Evolutionary conservation across 2,888 invertebrate genomes (phyloP), one percentile per base, ranked within the genome.

Genomic region (Cheilosia urbana): DNA sequence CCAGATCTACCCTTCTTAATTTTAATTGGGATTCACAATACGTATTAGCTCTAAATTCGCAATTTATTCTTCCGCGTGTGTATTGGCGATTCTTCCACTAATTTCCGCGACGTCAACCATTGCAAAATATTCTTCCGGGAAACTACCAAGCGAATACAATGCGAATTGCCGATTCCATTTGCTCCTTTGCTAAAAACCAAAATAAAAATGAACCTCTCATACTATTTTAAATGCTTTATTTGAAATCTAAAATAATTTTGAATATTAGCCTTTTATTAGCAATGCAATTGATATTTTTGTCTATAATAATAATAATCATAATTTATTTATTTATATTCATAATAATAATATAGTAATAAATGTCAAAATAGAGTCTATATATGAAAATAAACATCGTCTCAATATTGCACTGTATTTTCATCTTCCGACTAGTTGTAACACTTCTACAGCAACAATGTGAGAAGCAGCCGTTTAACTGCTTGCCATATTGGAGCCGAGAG

Each of bases 161-260:
- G 27, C 27, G 27, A 27, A 6, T 27, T 27, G 5, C 27, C 30
- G 30, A 30, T 5, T 27, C 24, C 0, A 27, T 30, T 30, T 1
- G 9, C 0, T 24, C 6, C 27, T 27, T 27, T 30, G 30, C 2
- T 30, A 30, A 30, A 2, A 30, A 7, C 30, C 30, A 9, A 69
- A 72, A 65, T 7, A n/a, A 42, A 42, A 60, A 53, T 27, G 6
- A 9, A 24, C 9, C 45, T 66, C 2, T 57, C 42, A 45, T 75
- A 62, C 62, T 57, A 51, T 80, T 81, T 75, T 81, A 55, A 75
- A 68, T 73, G 83, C 65, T 84, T 84, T 84, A 84, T 84, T 83
- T 51, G 65, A 79, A 84, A 71, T 79, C 79, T 84, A 79, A 84
- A 80, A 79, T 76, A 66, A 76, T 80, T 75, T 75, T 63, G 34